Conservation (phyloP, 1,140 invertebrate genomes). For the Caenorhabditis remanei region DNA sequence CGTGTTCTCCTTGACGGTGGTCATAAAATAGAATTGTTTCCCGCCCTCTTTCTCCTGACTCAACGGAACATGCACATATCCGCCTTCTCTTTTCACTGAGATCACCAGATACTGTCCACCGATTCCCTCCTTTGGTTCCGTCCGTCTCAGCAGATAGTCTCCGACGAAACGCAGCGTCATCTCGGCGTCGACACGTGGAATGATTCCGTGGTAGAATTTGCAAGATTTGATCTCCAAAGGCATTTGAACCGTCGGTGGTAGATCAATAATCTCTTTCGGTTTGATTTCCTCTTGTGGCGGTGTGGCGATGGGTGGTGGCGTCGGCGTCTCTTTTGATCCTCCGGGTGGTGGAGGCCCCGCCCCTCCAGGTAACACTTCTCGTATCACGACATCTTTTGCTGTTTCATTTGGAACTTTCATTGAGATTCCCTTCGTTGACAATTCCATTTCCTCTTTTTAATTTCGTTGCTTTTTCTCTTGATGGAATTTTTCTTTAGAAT, state of each 20-base stretch:
- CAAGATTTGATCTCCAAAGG: not conserved
- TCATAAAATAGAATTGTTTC: slow-evolving; percentile 30
- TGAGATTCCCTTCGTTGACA: slow-evolving; percentile 12
- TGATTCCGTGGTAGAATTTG: slow-evolving; percentile 52
- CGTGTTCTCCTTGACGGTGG: slow-evolving; percentile 63
- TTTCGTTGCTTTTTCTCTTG: not conserved
- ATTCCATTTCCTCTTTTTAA: not conserved
- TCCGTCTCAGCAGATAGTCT: slow-evolving; percentile 64
- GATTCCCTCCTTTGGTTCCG: not conserved
- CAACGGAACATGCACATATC: slow-evolving; percentile 24
- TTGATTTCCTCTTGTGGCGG: not conserved
- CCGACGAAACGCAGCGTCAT: slow-evolving; percentile 65
- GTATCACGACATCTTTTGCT: not conserved
- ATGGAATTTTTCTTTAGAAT: not conserved
- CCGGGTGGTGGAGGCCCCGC: not conserved
- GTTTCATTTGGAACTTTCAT: slow-evolving; percentile 3
- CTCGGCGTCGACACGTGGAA: slow-evolving; percentile 62
- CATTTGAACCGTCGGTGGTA: not conserved
- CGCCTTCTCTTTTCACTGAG: not conserved
- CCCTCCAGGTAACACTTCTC: not conserved
- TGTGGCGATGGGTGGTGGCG: not conserved
- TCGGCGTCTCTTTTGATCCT: not conserved
- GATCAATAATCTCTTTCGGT: not conserved
- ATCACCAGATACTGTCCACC: slow-evolving; percentile 5
- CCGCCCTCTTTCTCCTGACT: slow-evolving; percentile 8